Conservation (phyloP, 2,888 invertebrate species). For the Lathronympha strigana region DNA sequence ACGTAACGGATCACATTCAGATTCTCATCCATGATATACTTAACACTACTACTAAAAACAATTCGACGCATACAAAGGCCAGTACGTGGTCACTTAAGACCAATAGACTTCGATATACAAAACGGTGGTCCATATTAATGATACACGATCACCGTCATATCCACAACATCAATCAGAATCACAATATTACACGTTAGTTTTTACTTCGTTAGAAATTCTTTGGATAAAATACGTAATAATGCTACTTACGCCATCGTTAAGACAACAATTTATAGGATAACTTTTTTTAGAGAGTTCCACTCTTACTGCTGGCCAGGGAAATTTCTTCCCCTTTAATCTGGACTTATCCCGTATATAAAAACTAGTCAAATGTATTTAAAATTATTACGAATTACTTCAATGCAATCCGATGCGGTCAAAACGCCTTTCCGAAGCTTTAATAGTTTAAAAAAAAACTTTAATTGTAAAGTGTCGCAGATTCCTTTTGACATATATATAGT, state of each 20-base stretch:
- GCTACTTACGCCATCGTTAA: not conserved
- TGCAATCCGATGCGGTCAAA: no score
- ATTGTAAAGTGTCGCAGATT: no score
- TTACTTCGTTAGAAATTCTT: conserved; percentile 12
- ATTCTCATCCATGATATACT: conserved; percentile 23
- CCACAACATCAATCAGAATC: conserved; percentile 32
- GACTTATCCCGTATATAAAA: no score
- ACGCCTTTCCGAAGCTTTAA: no score
- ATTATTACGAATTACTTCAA: no score
- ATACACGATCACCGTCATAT: conserved; percentile 26
- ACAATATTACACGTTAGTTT: conserved; percentile 18
- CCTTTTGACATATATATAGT: no score
- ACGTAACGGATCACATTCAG: conserved; percentile 16
- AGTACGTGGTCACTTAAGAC: not conserved
- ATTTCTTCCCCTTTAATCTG: no score
- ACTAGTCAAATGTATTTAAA: no score
- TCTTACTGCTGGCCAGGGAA: no score
- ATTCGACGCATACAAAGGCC: not conserved
- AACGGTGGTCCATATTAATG: conserved; percentile 32
- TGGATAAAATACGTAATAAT: conserved; percentile 3
- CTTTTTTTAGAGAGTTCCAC: no score
- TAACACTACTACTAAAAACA: not conserved
- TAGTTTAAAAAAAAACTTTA: no score
- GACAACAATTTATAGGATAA: no score
- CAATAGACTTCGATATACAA: not conserved